phyloP scores from a whole-genome alignment of 2,797 vertebrate species.

The Fundulus diaphanus region DNA sequence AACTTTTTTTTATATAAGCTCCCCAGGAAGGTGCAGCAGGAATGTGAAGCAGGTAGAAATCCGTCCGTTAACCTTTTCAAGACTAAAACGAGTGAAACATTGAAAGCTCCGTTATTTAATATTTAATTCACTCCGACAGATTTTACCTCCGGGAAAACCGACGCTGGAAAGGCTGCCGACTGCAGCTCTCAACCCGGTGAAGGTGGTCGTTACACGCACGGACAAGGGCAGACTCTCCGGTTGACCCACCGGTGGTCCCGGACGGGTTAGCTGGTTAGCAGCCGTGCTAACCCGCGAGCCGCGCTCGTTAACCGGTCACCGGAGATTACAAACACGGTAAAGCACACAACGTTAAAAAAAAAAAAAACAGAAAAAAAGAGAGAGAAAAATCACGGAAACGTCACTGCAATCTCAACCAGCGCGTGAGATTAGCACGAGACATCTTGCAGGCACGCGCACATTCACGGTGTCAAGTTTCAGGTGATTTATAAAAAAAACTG shows the following conservation, averaged over 20 bases:
- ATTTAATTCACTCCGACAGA: background rate
- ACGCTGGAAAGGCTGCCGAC: background rate
- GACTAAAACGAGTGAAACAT: background rate
- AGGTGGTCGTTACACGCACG: conserved; percentile 23
- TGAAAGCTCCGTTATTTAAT: conserved; percentile 18
- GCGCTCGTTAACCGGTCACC: conserved; percentile 34
- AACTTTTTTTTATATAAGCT: background rate
- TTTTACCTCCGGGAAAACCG: conserved; percentile 1
- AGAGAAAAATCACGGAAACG: conserved; percentile 62
- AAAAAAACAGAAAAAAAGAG: too few species aligned
- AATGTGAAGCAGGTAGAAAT: background rate
- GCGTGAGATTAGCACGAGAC: conserved; percentile 59
- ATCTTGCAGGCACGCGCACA: background rate
- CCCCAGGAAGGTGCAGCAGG: background rate
- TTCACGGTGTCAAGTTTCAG: conserved; percentile 60
- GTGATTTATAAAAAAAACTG: conserved; percentile 28
- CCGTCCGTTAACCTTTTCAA: background rate
- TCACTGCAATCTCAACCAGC: conserved; percentile 66
- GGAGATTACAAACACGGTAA: conserved; percentile 19
- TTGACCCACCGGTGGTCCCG: conserved; percentile 26
- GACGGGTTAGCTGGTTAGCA: conserved; percentile 41
- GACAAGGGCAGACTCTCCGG: conserved; percentile 36
- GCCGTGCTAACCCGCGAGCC: conserved; percentile 16
- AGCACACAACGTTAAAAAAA: conserved; percentile 17
- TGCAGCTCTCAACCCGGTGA: conserved; percentile 15